These are phyloP conservation scores for Hydrophis major DNA, from an alignment of 2,797 vertebrate species.

Conservation along the genomic window DNA sequence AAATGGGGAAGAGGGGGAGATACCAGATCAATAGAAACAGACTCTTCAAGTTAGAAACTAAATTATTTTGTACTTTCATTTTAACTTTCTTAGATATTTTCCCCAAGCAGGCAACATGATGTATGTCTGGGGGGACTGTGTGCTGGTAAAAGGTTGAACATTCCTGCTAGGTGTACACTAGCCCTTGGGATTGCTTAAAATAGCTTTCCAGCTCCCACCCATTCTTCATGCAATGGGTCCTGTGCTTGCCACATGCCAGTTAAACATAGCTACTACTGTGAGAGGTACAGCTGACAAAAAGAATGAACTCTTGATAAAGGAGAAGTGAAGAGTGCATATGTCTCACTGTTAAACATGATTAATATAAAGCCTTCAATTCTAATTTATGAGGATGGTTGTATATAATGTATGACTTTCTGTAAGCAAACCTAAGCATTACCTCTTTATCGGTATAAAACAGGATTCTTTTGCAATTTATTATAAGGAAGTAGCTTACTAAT, in stretches of 20 bases:
- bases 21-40: neutral
- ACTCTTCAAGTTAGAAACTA: neutral
- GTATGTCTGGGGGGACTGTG: neutral
- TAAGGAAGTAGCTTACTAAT: constrained; percentile 39
- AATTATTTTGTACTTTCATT: neutral
- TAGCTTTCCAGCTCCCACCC: neutral
- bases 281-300: constrained; percentile 10
- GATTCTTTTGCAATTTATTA: constrained; percentile 54
- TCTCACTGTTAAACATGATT: constrained; percentile 43
- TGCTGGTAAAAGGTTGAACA: neutral
- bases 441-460: constrained; percentile 61
- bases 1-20: neutral
- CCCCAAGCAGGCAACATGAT: neutral
- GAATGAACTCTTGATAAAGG: constrained; percentile 39
- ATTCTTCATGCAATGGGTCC: neutral
- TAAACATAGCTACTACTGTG: constrained; percentile 1
- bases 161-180: neutral
- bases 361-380: constrained; percentile 55
- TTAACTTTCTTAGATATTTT: neutral
- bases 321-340: constrained; percentile 20
- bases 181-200: neutral
- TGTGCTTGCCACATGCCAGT: neutral
- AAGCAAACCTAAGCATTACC: constrained; percentile 56
- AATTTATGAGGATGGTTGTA: constrained; percentile 50
- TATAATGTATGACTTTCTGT: constrained; percentile 54